These are phyloP conservation scores for Frankliniella intonsa DNA, from an alignment of 2,888 invertebrate genomes.

Conservation along the genomic window DNA sequence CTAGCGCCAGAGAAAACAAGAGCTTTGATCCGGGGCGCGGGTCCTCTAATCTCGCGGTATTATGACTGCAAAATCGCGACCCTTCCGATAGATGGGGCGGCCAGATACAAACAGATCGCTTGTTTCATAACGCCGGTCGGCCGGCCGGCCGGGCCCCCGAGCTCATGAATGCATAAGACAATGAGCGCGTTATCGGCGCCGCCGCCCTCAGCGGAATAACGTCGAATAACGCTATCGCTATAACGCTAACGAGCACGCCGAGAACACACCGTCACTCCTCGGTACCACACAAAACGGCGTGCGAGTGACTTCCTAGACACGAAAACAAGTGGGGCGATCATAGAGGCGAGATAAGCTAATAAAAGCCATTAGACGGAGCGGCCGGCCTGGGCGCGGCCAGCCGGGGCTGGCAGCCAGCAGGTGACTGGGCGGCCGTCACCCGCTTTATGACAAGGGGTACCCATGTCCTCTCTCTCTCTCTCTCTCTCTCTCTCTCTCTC, in stretches of 20 bases:
- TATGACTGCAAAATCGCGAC: no score
- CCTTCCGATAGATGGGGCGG: no score
- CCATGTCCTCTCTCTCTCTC: background rate
- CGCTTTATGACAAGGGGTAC: background rate
- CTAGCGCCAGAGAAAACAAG: no score
- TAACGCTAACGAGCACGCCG: background rate
- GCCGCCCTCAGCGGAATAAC: no score
- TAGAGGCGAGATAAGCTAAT: background rate
- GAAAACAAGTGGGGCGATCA: background rate
- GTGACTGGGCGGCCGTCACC: constrained; percentile 11
- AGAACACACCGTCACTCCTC: background rate
- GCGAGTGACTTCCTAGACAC: background rate
- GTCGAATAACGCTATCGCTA: no score
- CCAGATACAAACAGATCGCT: no score
- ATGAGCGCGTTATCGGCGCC: no score
- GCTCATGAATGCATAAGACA: no score
- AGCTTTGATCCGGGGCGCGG: no score
- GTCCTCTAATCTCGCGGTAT: no score
- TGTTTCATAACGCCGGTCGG: no score
- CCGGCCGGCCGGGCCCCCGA: no score
- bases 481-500: background rate
- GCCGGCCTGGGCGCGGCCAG: background rate
- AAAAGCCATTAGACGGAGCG: background rate
- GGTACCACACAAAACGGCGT: background rate
- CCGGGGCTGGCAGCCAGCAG: background rate